A percentile compares a stretch with the other conserved stretches of the same genome.
These are phyloP conservation scores for Eulimnadia texana DNA, from an alignment of 1,140 invertebrate genomes.

Conservation along the genomic window DNA sequence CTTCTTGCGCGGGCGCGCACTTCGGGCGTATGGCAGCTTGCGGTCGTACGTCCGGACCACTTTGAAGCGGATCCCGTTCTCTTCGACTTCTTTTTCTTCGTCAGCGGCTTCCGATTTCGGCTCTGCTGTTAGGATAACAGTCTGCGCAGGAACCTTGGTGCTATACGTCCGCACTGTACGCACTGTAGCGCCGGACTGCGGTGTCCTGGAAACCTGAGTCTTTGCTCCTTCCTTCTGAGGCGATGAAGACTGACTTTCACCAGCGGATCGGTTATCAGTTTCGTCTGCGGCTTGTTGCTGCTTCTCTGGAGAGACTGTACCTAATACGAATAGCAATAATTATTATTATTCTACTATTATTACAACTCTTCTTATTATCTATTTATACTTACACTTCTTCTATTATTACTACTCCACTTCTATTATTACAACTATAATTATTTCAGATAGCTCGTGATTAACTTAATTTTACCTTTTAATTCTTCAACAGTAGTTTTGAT, in stretches of 20 bases:
- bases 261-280: no score
- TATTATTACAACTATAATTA: no score
- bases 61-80: background rate
- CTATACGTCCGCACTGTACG: background rate
- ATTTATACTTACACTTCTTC: no score
- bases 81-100: background rate
- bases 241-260: background rate
- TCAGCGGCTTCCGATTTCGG: background rate
- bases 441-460: no score
- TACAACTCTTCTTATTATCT: no score
- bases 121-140: background rate
- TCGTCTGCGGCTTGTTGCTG: no score
- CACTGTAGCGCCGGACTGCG: background rate
- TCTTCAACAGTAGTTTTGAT: background rate
- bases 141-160: background rate
- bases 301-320: no score
- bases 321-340: no score
- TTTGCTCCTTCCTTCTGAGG: background rate
- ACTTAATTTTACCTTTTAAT: no score
- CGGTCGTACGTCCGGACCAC: slow-evolving; percentile 5
- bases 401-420: no score
- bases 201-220: background rate
- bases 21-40: background rate
- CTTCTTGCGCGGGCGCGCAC: slow-evolving; percentile 2
- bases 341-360: no score